Evolutionary conservation across 2,113 vertebrate genomes (phyloP).

Genomic region (Nyctereutes procyonoides): DNA sequence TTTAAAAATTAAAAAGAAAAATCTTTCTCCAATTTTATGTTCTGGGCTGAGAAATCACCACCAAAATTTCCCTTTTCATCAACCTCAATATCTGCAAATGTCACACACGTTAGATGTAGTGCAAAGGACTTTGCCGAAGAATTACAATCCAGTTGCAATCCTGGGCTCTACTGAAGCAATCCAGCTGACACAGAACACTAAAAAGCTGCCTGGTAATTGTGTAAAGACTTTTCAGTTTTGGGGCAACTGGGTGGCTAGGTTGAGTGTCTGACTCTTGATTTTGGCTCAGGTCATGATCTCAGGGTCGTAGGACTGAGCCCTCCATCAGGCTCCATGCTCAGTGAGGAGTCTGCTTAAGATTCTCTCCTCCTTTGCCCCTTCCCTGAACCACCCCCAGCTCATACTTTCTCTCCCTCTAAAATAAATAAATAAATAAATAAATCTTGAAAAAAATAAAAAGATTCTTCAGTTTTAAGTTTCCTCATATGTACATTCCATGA

Average conservation of each 20-base stretch:
- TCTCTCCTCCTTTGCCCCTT: neutral
- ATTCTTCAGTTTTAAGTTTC: neutral
- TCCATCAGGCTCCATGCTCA: neutral
- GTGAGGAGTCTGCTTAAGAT: neutral
- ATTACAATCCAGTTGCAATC: neutral
- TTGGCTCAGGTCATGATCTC: neutral
- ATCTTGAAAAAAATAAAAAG: neutral
- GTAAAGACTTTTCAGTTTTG: neutral
- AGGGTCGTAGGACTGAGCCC: neutral
- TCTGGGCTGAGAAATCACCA: neutral
- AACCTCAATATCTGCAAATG: neutral
- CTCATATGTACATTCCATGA: neutral
- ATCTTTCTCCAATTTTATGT: constrained; percentile 18
- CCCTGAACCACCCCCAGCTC: no score
- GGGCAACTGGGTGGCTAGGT: neutral
- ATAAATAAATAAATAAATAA: neutral
- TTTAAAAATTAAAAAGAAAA: neutral
- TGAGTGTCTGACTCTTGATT: neutral
- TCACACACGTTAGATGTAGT: neutral
- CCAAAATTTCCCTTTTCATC: neutral
- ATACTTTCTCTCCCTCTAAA: neutral
- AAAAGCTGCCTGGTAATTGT: neutral
- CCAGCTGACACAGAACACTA: neutral
- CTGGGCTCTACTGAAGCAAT: neutral
- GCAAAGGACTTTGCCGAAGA: neutral